These are phyloP conservation scores for Nematolebias whitei DNA, from an alignment of 2,113 vertebrate species.

Conservation along the genomic window DNA sequence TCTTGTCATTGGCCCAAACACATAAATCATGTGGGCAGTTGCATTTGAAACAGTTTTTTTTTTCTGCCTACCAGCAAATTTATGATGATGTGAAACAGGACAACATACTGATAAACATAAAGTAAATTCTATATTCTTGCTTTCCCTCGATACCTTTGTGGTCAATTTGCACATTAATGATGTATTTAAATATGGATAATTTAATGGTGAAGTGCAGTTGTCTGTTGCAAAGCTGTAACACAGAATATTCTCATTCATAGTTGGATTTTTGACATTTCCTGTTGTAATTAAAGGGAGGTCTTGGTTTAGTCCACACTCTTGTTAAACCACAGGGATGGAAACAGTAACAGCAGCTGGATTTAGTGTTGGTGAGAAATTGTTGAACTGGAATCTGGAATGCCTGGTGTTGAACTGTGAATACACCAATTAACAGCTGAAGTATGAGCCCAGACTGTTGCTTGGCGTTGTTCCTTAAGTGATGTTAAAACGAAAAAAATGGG, in stretches of 20 bases:
- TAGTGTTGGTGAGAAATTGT: neutral
- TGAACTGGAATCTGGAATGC: neutral
- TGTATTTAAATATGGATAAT: neutral
- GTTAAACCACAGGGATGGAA: neutral
- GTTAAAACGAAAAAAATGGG: neutral
- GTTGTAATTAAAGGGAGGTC: neutral
- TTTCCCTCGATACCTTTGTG: neutral
- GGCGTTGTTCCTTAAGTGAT: neutral
- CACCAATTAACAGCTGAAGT: neutral
- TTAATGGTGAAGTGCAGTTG: rapidly evolving
- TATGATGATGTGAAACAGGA: slow-evolving; percentile 15
- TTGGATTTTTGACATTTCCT: neutral
- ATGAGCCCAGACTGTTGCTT: neutral
- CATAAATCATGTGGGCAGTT: slow-evolving; percentile 22
- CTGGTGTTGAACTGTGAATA: neutral
- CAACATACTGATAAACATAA: neutral
- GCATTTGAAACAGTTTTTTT: slow-evolving; percentile 16
- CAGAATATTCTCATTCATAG: neutral
- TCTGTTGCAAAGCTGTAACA: neutral
- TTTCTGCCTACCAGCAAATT: neutral
- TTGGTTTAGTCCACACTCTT: neutral
- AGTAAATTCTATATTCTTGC: neutral
- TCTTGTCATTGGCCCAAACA: slow-evolving; percentile 18
- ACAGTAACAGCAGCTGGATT: neutral
- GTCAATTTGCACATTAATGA: neutral